A percentile compares a stretch with the other conserved stretches of the same genome.
Evolutionary conservation across 2,888 invertebrate genomes (phyloP).

Genomic region (Acleris cristana): DNA sequence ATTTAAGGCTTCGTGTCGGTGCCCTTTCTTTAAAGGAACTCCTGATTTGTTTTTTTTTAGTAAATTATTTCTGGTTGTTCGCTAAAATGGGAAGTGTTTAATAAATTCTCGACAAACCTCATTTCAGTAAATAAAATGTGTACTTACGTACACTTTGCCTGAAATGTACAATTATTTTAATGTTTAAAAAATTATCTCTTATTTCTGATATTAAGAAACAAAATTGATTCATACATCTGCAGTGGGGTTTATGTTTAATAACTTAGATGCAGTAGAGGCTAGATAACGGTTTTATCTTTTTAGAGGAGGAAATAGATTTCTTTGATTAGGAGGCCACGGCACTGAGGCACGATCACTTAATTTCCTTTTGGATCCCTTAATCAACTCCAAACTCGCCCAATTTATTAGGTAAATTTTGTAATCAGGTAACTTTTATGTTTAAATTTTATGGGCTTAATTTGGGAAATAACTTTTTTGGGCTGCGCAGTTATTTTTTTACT

Average conservation of each 20-base stretch:
- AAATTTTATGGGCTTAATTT: not conserved
- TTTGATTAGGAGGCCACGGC: constrained; percentile 3
- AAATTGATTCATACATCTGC: constrained; percentile 4
- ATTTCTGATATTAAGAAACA: not conserved
- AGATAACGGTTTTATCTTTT: constrained; percentile 7
- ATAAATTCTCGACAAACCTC: not conserved
- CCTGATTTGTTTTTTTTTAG: constrained; percentile 8
- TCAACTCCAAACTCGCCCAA: constrained; percentile 3
- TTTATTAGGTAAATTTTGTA: constrained; percentile 2
- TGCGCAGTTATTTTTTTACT: not conserved
- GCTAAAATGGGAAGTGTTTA: not conserved
- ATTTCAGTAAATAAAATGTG: constrained; percentile 3
- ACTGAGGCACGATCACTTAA: constrained; percentile 7
- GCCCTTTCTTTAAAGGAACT: constrained; percentile 11
- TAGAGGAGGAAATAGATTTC: constrained; percentile 16
- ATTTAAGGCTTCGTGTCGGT: constrained; percentile 20
- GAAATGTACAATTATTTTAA: not conserved
- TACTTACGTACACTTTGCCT: not conserved
- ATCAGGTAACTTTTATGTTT: constrained; percentile 3
- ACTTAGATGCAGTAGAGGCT: not conserved
- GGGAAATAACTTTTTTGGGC: not conserved
- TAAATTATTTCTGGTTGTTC: not conserved
- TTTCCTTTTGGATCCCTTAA: constrained; percentile 10
- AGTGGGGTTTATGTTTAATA: not conserved
- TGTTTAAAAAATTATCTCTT: constrained; percentile 1